These are phyloP conservation scores for Echinops telfairi DNA, from an alignment of 2,113 vertebrate species.

Conservation along the genomic window DNA sequence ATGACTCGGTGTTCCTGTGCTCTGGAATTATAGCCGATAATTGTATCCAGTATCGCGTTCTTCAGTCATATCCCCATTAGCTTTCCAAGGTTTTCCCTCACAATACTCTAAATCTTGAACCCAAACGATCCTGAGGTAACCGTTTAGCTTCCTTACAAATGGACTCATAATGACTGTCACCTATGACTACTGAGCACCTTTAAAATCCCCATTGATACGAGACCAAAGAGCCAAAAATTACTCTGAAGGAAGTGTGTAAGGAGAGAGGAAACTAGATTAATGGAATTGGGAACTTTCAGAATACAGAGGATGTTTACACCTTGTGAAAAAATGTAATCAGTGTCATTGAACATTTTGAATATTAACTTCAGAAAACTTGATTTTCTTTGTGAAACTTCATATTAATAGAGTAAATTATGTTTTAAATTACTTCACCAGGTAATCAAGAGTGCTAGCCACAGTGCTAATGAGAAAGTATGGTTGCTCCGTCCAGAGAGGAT, in stretches of 20 bases:
- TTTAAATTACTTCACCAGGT: neutral
- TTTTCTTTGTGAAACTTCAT: neutral
- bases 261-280: neutral
- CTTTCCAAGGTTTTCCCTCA: neutral
- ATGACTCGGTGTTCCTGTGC: no score
- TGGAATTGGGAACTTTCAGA: neutral
- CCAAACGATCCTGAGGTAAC: no score
- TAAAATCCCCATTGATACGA: no score
- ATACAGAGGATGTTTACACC: neutral
- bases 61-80: neutral
- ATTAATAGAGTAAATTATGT: neutral
- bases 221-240: neutral
- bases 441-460: neutral
- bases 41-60: neutral
- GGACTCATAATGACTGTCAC: no score
- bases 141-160: no score
- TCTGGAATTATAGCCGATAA: neutral
- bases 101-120: no score
- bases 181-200: no score
- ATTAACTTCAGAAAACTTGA: neutral
- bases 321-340: neutral
- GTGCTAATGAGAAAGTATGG: neutral
- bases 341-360: neutral
- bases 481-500: neutral
- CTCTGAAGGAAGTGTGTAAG: neutral